Conservation (phyloP, 2,797 vertebrate species). For the Crax fasciolata region DNA sequence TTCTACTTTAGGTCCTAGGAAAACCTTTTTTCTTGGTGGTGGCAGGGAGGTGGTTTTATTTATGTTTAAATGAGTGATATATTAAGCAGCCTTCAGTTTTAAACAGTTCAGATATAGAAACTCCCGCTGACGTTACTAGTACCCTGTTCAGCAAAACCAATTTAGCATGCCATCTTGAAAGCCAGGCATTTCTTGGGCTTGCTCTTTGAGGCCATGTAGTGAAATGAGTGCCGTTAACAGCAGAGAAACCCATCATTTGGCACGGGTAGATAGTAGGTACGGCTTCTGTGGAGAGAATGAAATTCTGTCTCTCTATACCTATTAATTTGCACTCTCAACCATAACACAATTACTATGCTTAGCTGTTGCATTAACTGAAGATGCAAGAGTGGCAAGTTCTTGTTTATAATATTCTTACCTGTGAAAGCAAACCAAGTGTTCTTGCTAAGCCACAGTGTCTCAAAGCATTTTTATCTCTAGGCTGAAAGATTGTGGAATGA, state of each 20-base stretch:
- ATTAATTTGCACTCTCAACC: not conserved
- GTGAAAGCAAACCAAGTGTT: not conserved
- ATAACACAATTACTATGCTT: not conserved
- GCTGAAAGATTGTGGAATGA: not conserved
- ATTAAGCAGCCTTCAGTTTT: not conserved
- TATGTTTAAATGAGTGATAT: not conserved
- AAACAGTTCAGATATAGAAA: not conserved
- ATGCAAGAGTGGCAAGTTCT: not conserved
- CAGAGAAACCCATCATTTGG: not conserved
- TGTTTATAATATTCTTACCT: not conserved
- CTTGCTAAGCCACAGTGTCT: not conserved
- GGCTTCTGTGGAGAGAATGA: not conserved
- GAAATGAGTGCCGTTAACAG: not conserved
- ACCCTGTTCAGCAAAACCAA: not conserved
- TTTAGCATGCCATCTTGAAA: not conserved
- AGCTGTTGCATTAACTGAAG: not conserved
- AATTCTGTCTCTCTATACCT: not conserved
- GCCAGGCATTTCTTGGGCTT: not conserved
- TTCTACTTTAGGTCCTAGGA: not conserved
- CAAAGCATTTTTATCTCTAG: not conserved
- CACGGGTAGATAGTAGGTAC: not conserved
- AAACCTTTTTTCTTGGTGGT: not conserved
- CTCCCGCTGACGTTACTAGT: not conserved
- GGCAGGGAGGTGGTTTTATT: not conserved
- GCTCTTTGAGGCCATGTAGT: not conserved